Evolutionary conservation across 2,797 vertebrate species (phyloP), one percentile per base, ranked within the genome.

Genomic region (Myotis planiceps): DNA sequence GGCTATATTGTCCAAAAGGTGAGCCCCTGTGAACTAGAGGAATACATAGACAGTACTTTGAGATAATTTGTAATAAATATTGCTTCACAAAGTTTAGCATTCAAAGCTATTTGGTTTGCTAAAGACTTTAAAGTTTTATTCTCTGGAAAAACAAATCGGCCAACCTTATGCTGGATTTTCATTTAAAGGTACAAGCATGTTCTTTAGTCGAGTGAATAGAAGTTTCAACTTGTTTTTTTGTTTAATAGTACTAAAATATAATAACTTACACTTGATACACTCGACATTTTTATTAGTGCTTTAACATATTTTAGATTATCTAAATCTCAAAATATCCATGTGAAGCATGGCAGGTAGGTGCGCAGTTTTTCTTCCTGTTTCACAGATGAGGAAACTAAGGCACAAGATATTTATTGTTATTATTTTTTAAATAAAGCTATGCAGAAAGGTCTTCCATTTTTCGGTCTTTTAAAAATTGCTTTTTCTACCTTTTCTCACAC

Each of bases 81-180:
- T 79, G 15, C 87, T 92, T 92, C 19, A 94, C 16, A 79, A 15
- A 86, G 9, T 86, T 94, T 82, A 94, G 3, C 42, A 25, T 94
- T 92, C 72, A 69, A 49, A 90, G 53, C 69, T 93, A 29, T n/a
- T 93, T 96, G 34, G 13, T 85, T 45, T 90, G 58, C 58, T 37
- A 49, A 60, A 79, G 37, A 34, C 83, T 69, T 83, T 45, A 79
- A 51, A 66, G 27, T 88, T 93, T 90, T 47, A 25, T 79, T 92
- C 4, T 92, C 55, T 86, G n/a, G 4, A 82, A 76, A 23, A 63
- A 23, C 12, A 60, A 51, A 47, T 68, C 79, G 37, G 23, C 39
- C 18, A 63, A 14, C 15, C 1, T 29, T 23, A 45, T 60, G 58
- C 10, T 89, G 10, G 15, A 14, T 80, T 93, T 49, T 14, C 65